Evolutionary conservation across 2,113 vertebrate genomes (phyloP), one percentile per base, ranked within the genome.

Genomic region (Dolichotis patagonum): DNA sequence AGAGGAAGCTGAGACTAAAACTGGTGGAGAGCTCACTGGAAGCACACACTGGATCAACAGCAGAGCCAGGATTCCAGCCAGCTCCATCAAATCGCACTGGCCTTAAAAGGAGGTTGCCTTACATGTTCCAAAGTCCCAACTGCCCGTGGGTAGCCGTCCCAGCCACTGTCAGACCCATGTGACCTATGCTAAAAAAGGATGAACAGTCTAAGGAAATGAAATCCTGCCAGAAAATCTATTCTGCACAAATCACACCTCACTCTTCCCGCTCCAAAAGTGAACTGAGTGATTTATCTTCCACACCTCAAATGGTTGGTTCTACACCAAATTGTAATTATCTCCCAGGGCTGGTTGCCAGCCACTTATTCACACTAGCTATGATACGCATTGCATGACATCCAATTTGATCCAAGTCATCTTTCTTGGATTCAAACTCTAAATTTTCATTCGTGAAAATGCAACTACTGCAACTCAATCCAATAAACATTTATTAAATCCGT

Each of bases 241-340:
- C 90, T 71, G 75, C 20, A 5, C 69, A 88, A 69, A 28, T 93
- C 43, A 80, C 19, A 82, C n/a, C 16, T 91, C 56, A 84, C 49
- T 63, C 49, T 56, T 56, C 62, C 71, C 73, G 28, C 75, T 93
- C 56, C 85, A 93, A 77, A 92, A 32, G 63, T 80, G 77, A 97
- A 58, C 84, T 78, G 52, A 81, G 52, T 85, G 62, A 96, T 93
- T 90, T 92, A 95, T 95, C 94, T 93, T 93, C 88, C 95, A 96
- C 60, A 96, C 88, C 90, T 96, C 92, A 85, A 82, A 93, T 43
- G 46, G 84, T 73, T 92, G 85, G 71, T 96, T 97, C 96, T 92
- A 88, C 28, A 95, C 69, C 58, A 88, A 93, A 90, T 17, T n/a
- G 38, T 92, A 93, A 96, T 87, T 94, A 93, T 63, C 41, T 83